Evolutionary conservation across 2,797 vertebrate species (phyloP), one percentile per base, ranked within the genome.

Genomic region (Rhyacichthys aspro): DNA sequence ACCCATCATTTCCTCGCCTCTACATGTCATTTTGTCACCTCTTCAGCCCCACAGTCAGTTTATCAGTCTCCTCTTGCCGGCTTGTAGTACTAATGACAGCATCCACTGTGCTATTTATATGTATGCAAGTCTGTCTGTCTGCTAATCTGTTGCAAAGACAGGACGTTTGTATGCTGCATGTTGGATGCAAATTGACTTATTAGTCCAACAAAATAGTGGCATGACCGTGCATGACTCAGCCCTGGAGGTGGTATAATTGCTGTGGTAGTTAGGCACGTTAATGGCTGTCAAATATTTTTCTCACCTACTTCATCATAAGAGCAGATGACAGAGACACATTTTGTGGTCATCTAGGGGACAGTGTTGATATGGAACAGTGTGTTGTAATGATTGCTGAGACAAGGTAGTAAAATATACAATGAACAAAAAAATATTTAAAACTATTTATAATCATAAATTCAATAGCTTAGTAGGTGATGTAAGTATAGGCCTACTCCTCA

Each of bases 241-340:
- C 59, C n/a, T 11, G 14, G 9, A 12, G 15, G 16, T n/a, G 19
- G 28, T 4, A 11, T 15, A 14, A 12, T 28, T 11, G 11, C 11
- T 38, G 47, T 18, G 11, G 14, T 42, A 19, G 5, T 15, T 42
- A 63, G 58, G 43, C 46, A 5, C 48, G 41, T 65, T 61, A 55
- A 42, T 67, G 55, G 37, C 53, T 38, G 57, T 34, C 43, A 56
- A 60, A 66, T 57, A 34, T 65, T 48, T 66, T 37, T 73, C 41
- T 62, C 70, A 64, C 63, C 67, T 71, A 59, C 11, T 67, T 47
- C 9, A 71, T 69, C 64, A 63, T 7, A 28, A 28, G 2, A 60
- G 12, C 4, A 43, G 46, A 8, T 73, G 55, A 76, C 70, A 74
- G 63, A 64, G 47, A 37, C 8, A 12, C 34, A 10, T 36, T 17